These are phyloP conservation scores for Drosophila maculinotata DNA, from an alignment of 2,888 invertebrate species.

Conservation along the genomic window DNA sequence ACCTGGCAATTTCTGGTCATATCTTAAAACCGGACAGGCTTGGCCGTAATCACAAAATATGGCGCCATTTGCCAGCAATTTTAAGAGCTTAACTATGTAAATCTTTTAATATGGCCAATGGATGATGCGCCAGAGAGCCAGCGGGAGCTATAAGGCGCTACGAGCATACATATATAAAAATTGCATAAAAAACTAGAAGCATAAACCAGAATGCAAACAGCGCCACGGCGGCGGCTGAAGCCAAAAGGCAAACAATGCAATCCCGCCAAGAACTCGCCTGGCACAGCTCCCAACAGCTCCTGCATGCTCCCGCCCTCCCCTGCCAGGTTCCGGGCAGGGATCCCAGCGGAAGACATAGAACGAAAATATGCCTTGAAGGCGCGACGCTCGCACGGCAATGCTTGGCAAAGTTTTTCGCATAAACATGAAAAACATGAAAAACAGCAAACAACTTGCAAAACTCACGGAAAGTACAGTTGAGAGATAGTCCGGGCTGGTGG, in stretches of 20 bases:
- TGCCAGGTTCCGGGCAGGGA: slow-evolving; percentile 1
- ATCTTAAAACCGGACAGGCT: slow-evolving; percentile 26
- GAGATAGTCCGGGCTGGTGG: not conserved
- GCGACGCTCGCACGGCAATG: slow-evolving; percentile 39
- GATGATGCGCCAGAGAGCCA: slow-evolving; percentile 44
- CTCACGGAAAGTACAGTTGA: slow-evolving; percentile 45
- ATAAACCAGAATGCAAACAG: slow-evolving; percentile 77
- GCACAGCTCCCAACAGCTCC: slow-evolving; percentile 47
- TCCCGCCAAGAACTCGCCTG: slow-evolving; percentile 56
- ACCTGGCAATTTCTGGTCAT: slow-evolving; percentile 22
- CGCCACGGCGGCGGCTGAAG: slow-evolving; percentile 59
- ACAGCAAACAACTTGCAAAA: slow-evolving; percentile 74
- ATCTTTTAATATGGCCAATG: slow-evolving; percentile 75
- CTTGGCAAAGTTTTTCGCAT: slow-evolving; percentile 69
- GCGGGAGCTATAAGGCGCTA: slow-evolving; percentile 2
- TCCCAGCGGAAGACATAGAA: slow-evolving; percentile 48
- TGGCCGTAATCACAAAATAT: slow-evolving; percentile 64
- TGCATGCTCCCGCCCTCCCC: not conserved
- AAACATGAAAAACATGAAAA: slow-evolving; percentile 78
- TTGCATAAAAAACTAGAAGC: slow-evolving; percentile 62
- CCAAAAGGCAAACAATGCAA: slow-evolving; percentile 79
- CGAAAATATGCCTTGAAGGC: slow-evolving; percentile 68
- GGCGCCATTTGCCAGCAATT: slow-evolving; percentile 65
- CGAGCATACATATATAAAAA: slow-evolving; percentile 45
- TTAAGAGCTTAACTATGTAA: slow-evolving; percentile 72